phyloP scores from a whole-genome alignment of 2,797 vertebrate species.

The Pantherophis vulpinus region DNA sequence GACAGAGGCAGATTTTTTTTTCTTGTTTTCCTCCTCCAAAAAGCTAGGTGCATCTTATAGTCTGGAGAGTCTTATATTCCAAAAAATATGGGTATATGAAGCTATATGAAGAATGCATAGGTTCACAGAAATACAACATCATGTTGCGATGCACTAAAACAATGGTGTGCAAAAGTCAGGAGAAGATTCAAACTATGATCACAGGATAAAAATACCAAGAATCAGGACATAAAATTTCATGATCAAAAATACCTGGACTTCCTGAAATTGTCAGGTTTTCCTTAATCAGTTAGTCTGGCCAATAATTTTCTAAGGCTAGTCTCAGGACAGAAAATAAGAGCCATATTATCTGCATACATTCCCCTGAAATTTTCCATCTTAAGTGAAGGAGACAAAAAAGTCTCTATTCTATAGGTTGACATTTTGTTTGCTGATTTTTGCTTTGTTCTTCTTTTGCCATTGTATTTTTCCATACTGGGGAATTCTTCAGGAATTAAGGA shows the following conservation, averaged over 20 bases:
- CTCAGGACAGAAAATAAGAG: background rate
- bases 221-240: background rate
- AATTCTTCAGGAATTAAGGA: background rate
- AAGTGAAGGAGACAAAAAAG: background rate
- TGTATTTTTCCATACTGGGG: background rate
- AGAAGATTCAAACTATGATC: background rate
- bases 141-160: background rate
- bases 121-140: background rate
- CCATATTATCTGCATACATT: background rate
- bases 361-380: background rate
- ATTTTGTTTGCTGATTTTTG: background rate
- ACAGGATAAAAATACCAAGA: background rate
- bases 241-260: background rate
- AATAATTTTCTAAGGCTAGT: background rate
- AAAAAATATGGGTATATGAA: background rate
- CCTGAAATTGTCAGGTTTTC: background rate
- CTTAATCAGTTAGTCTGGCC: background rate
- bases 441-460: background rate
- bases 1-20: too few relatives aligned
- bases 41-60: too few relatives aligned
- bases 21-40: too few relatives aligned
- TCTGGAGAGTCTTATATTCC: too few relatives aligned
- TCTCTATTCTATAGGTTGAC: background rate
- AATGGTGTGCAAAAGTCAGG: background rate
- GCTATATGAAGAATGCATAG: background rate